These are phyloP conservation scores for Macropus fuliginosus DNA, from an alignment of 2,797 vertebrate genomes.

Conservation along the genomic window DNA sequence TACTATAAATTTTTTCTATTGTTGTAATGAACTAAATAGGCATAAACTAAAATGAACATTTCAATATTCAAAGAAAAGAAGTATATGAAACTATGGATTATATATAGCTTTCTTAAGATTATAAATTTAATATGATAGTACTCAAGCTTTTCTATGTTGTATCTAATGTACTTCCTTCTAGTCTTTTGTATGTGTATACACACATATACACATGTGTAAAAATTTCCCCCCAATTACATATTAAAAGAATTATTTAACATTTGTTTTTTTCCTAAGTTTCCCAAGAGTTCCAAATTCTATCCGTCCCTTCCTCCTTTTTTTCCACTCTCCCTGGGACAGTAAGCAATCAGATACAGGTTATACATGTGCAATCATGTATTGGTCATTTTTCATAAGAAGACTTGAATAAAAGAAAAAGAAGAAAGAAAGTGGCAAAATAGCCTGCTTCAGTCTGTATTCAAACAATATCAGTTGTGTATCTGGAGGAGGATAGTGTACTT, in stretches of 20 bases:
- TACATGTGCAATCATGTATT: background rate
- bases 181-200: background rate
- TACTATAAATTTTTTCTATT: background rate
- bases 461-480: background rate
- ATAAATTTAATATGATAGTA: background rate
- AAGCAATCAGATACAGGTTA: background rate
- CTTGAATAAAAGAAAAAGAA: background rate
- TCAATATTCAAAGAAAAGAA: background rate
- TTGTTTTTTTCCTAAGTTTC: background rate
- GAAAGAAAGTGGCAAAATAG: background rate
- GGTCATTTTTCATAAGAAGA: background rate
- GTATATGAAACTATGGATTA: background rate
- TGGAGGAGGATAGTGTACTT: background rate
- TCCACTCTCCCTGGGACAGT: background rate
- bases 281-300: background rate
- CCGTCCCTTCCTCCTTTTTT: background rate
- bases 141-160: background rate
- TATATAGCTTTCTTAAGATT: background rate
- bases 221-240: background rate
- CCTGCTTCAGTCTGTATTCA: background rate
- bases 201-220: too few species aligned
- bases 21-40: background rate
- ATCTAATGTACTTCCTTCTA: background rate
- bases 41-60: background rate
- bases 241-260: background rate